These are phyloP conservation scores for Ichneumoninae sp. DNA, from an alignment of 2,888 invertebrate genomes.

Conservation along the genomic window DNA sequence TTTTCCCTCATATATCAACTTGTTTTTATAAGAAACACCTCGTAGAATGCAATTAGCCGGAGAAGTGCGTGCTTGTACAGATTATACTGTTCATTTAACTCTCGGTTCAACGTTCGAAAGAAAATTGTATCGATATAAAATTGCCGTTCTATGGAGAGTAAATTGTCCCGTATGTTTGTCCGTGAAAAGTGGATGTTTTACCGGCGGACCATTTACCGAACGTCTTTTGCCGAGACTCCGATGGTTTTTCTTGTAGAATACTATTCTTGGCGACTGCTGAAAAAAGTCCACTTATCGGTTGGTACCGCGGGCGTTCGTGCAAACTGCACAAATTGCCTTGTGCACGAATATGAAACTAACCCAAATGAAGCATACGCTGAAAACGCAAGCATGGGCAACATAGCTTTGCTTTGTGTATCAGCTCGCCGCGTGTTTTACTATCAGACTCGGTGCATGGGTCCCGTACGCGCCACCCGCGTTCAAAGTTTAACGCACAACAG, in stretches of 20 bases:
- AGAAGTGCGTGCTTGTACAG: slow-evolving; percentile 16
- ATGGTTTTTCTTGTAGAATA: background rate
- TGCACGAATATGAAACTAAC: slow-evolving; percentile 47
- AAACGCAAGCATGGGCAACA: background rate
- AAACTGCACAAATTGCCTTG: slow-evolving; percentile 37
- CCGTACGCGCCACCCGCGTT: slow-evolving; percentile 39
- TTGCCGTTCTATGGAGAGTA: background rate
- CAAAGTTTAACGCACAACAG: slow-evolving; percentile 62
- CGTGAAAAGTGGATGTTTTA: background rate
- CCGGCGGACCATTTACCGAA: background rate
- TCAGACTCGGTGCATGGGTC: background rate
- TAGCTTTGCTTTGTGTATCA: background rate
- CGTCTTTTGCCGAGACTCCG: background rate
- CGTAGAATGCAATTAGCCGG: slow-evolving; percentile 32
- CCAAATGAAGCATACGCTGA: background rate
- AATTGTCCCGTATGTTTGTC: background rate
- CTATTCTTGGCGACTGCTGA: background rate
- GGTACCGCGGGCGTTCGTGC: slow-evolving; percentile 10
- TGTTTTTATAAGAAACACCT: slow-evolving; percentile 46
- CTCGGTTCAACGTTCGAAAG: background rate
- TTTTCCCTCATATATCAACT: slow-evolving; percentile 23
- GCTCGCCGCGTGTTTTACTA: background rate
- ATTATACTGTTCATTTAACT: slow-evolving; percentile 28
- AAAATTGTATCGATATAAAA: background rate
- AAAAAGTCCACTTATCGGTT: background rate